Evolutionary conservation across 2,797 vertebrate genomes (phyloP), one percentile per base, ranked within the genome.

Genomic region (Calcarius lapponicus): DNA sequence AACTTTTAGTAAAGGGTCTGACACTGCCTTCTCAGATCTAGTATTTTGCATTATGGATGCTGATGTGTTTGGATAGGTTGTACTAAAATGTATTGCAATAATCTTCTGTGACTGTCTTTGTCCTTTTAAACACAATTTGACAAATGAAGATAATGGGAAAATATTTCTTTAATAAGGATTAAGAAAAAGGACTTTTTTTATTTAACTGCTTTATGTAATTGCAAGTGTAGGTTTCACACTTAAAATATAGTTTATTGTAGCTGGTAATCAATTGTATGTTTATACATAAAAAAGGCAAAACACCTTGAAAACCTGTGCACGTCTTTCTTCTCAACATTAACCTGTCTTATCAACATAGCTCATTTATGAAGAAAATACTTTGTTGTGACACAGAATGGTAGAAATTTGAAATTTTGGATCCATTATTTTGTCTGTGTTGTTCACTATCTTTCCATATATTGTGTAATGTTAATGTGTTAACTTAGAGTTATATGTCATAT

Each of bases 61-160:
- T 95, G 78, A 92, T 95, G 9, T 38, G 29, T 64, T 93, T 89
- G 84, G 92, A 90, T 74, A 71, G 88, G 80, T 91, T 50, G 86
- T 87, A 80, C 88, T 76, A 42, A 84, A 95, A 66, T 79, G 60
- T 56, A 24, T 73, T 84, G 36, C 43, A 50, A 25, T 81, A 60
- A 80, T 95, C 78, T 80, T 45, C 48, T 57, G 2, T 57, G 67
- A 71, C 53, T 75, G 17, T 45, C 65, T 86, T 53, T 75, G 73
- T 80, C 62, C 26, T 76, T 84, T 70, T 48, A 45, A 90, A 88
- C n/a, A n/a, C n/a, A n/a, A 58, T 61, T 40, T 81, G 54, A 65
- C n/a, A 56, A 51, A 79, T 61, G 4, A 69, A 84, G 61, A 57
- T 38, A 76, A 42, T 51, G 47, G 3, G 42, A 47, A 85, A 58